phyloP scores from a whole-genome alignment of 2,888 invertebrate genomes.

The Salticus scenicus region DNA sequence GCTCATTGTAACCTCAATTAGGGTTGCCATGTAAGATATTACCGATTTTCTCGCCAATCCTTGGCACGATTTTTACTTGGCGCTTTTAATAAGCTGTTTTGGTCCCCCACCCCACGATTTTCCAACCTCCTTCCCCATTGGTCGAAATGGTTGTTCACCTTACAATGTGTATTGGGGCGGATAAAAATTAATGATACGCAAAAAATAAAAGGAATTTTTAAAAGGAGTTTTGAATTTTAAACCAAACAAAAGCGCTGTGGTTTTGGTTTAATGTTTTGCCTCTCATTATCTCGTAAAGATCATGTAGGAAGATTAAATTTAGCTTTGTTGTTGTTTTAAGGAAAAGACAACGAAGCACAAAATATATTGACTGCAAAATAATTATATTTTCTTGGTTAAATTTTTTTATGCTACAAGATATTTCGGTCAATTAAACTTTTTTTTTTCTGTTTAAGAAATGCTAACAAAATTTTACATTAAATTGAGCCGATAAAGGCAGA shows the following conservation, averaged over 20 bases:
- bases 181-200: constrained; percentile 55
- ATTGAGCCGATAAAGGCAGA: too few species aligned
- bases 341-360: neutral
- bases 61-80: constrained; percentile 34
- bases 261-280: constrained; percentile 19
- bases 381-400: neutral
- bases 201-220: constrained; percentile 30
- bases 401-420: neutral
- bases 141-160: constrained; percentile 45
- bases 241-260: constrained; percentile 16
- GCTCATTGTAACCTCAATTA: constrained; percentile 65
- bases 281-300: constrained; percentile 15
- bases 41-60: constrained; percentile 32
- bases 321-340: constrained; percentile 12
- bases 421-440: neutral
- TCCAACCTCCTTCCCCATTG: constrained; percentile 21
- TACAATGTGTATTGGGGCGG: constrained; percentile 43
- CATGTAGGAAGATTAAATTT: constrained; percentile 17
- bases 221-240: neutral
- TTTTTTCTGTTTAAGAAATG: too few species aligned
- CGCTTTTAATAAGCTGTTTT: constrained; percentile 19
- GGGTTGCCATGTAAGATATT: constrained; percentile 53
- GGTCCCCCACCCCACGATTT: constrained; percentile 19
- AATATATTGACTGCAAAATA: constrained; percentile 12
- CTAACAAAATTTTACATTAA: too few species aligned